Evolutionary conservation across 2,888 invertebrate genomes (phyloP), one percentile per base, ranked within the genome.

Genomic region (Kryphioiulus occultus): DNA sequence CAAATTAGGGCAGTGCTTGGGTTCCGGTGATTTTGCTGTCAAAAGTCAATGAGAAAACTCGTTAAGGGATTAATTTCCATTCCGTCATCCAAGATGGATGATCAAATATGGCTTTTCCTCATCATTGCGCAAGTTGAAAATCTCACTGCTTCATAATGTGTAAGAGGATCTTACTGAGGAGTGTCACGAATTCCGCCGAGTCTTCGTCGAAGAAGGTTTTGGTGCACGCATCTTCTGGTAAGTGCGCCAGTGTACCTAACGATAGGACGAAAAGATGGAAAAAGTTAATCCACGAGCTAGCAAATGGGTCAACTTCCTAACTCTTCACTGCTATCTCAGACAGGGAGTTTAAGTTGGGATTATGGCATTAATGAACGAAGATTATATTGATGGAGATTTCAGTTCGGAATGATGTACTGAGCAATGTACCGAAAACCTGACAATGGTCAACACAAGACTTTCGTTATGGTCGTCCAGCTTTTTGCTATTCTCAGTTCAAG

Each of bases 1-100:
- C 91, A 95, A 94, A 93, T 95, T 95, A 0, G 97, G 97, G 91
- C 97, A 97, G 90, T 95, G 95, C 91, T 96, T 94, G 78, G 95
- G 94, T 92, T 96, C 96, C 86, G 96, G 96, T 90, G 95, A 95
- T 91, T 95, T 95, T 87, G 96, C 97, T 97, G 53, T 86, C 42
- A 47, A 32, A 47, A 47, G 53, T 42, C 68, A 68, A 44, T n/a
- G 85, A 85, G 42, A 85, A 85, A 85, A 85, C 39, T 42, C 39
- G 85, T 44, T 85, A 85, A 85, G 42, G 42, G 85, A 85, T 44
- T 44, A 85, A 85, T 85, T 85, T 68, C 68, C 68, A 68, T 68
- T 68, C 42, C 85, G 42, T 85, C 85, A 85, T 35, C 26, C 42
- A 85, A 85, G 22, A 32, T 22, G 22, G 22, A 85, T 85, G 85